Evolutionary conservation across 2,113 vertebrate species (phyloP).

Genomic region (Pomatorhinus ruficollis): DNA sequence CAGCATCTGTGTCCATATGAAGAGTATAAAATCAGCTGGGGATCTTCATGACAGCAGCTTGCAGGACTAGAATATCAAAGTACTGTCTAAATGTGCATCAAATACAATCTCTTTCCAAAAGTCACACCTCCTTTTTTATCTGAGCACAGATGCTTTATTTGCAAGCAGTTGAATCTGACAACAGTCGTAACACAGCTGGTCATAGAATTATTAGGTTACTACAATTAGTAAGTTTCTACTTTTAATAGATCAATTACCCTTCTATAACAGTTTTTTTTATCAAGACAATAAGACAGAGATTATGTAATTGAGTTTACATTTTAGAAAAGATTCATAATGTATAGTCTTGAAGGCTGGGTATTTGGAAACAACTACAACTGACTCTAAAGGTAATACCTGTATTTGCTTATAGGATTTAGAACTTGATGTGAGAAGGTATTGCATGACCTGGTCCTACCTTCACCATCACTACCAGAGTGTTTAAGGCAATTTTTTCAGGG

Average conservation of each 20-base stretch:
- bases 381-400: background rate
- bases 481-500: background rate
- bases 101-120: background rate
- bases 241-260: background rate
- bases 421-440: background rate
- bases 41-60: background rate
- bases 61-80: background rate
- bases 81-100: background rate
- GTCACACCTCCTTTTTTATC: background rate
- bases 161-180: background rate
- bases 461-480: background rate
- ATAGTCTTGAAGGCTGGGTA: background rate
- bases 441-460: background rate
- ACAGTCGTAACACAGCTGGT: background rate
- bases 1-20: accelerated
- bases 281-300: background rate
- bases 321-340: background rate
- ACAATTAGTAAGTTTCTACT: background rate
- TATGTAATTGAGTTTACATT: background rate
- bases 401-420: background rate
- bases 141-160: background rate
- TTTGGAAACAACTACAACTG: background rate
- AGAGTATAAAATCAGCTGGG: background rate
- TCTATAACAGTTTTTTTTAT: background rate
- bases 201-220: background rate